Percentiles rank a stretch among this genome's conserved stretches.
These are phyloP conservation scores for Xylota sylvarum DNA, from an alignment of 2,888 invertebrate species.

Conservation along the genomic window DNA sequence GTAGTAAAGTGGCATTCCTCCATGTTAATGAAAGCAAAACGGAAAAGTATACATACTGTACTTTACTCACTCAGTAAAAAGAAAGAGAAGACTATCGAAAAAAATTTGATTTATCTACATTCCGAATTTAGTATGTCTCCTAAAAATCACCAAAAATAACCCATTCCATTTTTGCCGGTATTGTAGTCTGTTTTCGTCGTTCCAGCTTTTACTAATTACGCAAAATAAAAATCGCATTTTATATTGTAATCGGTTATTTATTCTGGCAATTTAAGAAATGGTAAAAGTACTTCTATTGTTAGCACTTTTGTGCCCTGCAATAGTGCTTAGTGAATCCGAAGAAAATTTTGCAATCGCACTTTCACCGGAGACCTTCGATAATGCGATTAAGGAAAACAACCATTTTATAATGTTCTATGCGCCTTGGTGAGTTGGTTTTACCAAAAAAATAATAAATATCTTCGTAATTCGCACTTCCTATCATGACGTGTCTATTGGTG, in stretches of 20 bases:
- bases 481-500: conserved; percentile 54
- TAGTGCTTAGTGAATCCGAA: conserved; percentile 71
- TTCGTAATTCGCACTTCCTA: too few relatives aligned
- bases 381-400: conserved; percentile 88
- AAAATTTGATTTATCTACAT: not conserved
- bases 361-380: conserved; percentile 87
- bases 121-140: conserved; percentile 34
- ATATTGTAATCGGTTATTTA: not conserved
- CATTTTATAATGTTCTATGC: conserved; percentile 93
- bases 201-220: not conserved
- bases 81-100: not conserved
- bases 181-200: not conserved
- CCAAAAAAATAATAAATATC: too few relatives aligned
- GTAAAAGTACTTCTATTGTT: conserved; percentile 32
- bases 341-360: conserved; percentile 85
- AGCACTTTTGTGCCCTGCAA: conserved; percentile 52
- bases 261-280: conserved; percentile 23
- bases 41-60: not conserved
- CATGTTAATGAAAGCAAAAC: not conserved
- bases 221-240: not conserved
- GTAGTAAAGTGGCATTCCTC: not conserved
- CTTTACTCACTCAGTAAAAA: not conserved
- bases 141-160: conserved; percentile 36
- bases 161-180: conserved; percentile 51
- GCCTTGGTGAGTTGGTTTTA: conserved; percentile 88